Base-by-base conservation (phyloP, 2,888 invertebrate genomes). In the Tyria jacobaeae region DNA sequence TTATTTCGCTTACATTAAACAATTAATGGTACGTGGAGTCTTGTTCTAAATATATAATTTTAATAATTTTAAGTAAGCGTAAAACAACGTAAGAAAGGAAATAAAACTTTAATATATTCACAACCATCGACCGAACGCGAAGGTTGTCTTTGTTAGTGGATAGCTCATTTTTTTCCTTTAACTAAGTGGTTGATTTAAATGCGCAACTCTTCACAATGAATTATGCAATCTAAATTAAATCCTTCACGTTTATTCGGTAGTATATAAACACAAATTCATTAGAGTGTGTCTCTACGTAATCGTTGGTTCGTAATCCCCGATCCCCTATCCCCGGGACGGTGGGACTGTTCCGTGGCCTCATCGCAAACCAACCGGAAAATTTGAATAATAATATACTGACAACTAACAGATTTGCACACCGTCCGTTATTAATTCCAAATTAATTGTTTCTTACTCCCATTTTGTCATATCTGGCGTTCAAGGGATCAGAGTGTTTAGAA, bases 261-360 rank as follows among this genome's bases (percentile, higher is more conserved):
- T 62, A 60, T 71, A 64, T 66, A 65, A 64, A 74, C 62, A 65
- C 57, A 76, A 71, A 71, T 74, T 76, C 71, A 74, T 75, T 76
- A 66, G 56, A 47, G 65, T 67, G 50, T 77, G 62, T 72, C 64
- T 62, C 62, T 49, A 47, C 57, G 62, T 74, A 74, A 69, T 71
- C 60, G 49, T 44, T 39, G 60, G 64, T 57, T 62, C 62, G 60
- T 75, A 77, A 75, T 75, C 70, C 70, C n/a, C n/a, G n/a, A n/a
- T n/a, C n/a, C n/a, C n/a, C n/a, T n/a, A n/a, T n/a, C n/a, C n/a
- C 37, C 25, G 48, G 41, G 17, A 34, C 54, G 39, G 39, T 39
- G 60, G 62, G 55, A 48, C 6, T 49, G 41, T 41, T 14, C 24
- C 14, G 34, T n/a, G 47, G 47, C 51, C 25, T 17, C 5, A 49